phyloP scores from a whole-genome alignment of 1,140 invertebrate species.

The Grapholita molesta region DNA sequence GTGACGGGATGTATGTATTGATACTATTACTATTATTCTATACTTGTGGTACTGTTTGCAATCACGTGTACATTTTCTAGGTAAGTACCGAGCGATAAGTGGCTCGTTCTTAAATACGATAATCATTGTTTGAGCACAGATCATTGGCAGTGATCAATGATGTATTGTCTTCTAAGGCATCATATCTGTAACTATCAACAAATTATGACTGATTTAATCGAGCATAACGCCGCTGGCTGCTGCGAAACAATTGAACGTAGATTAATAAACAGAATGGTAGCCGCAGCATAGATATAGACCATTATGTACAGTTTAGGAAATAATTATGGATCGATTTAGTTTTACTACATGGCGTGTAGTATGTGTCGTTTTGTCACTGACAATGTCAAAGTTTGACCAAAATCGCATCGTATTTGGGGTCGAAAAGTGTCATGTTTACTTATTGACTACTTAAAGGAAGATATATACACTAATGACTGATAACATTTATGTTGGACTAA shows the following conservation, averaged over 20 bases:
- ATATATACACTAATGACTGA: too few species aligned
- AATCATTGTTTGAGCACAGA: slow-evolving; percentile 6
- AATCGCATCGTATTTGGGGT: too few species aligned
- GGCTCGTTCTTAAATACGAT: neutral
- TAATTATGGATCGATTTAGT: too few species aligned
- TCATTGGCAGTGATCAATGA: neutral
- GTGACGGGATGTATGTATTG: too few species aligned
- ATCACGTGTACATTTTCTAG: neutral
- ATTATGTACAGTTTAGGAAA: too few species aligned
- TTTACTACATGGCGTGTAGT: too few species aligned
- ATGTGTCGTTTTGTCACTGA: too few species aligned
- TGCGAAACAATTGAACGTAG: neutral
- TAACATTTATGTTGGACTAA: too few species aligned
- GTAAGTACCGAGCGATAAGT: neutral
- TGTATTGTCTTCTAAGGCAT: neutral
- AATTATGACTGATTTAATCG: neutral
- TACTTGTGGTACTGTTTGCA: neutral
- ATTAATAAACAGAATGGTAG: neutral
- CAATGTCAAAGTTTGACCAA: too few species aligned
- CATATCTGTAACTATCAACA: neutral
- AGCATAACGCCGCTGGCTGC: neutral
- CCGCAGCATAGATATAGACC: too few species aligned
- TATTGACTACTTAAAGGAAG: too few species aligned
- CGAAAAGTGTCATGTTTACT: too few species aligned
- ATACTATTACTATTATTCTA: neutral